Evolutionary conservation across 2,113 vertebrate species (phyloP).

Genomic region (Pseudolaguvia tuberculata): DNA sequence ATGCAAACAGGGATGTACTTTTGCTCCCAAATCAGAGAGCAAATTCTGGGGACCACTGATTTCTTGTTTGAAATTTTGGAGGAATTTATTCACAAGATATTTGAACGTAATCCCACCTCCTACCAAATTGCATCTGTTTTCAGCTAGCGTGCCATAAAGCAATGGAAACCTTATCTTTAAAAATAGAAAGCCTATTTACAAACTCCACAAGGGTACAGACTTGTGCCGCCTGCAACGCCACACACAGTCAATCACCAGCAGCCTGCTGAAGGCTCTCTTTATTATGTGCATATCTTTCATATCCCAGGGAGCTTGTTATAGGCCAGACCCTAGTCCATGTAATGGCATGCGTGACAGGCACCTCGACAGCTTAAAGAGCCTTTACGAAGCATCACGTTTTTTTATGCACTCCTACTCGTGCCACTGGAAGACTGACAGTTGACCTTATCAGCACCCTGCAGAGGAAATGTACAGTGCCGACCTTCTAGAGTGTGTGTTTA

Average conservation of each 20-base stretch:
- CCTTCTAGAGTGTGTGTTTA: conserved; percentile 45
- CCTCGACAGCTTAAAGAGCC: conserved; percentile 43
- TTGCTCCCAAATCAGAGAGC: not conserved
- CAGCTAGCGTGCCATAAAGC: conserved; percentile 22
- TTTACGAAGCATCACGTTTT: conserved; percentile 39
- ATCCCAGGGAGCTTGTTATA: conserved; percentile 48
- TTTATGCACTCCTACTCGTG: conserved; percentile 36
- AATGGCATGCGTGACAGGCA: conserved; percentile 44
- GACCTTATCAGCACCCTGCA: conserved; percentile 50
- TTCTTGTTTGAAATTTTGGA: not conserved
- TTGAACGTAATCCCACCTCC: not conserved
- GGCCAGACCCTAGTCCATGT: conserved; percentile 37
- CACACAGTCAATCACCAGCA: conserved; percentile 44
- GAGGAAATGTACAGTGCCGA: conserved; percentile 41
- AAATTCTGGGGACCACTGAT: not conserved
- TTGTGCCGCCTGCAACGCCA: conserved; percentile 20
- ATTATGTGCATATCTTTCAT: conserved; percentile 52
- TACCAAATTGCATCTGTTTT: conserved; percentile 29
- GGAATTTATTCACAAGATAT: conserved; percentile 4
- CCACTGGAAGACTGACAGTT: conserved; percentile 46
- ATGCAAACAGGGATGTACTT: not conserved
- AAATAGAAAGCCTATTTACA: conserved; percentile 40
- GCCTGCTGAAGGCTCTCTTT: conserved; percentile 42
- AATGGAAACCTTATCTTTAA: conserved; percentile 42
- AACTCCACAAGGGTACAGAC: conserved; percentile 41